Percentiles rank a stretch among this genome's conserved stretches.
These are phyloP conservation scores for Caenorhabditis sulstoni DNA, from an alignment of 2,888 invertebrate species.

Conservation along the genomic window DNA sequence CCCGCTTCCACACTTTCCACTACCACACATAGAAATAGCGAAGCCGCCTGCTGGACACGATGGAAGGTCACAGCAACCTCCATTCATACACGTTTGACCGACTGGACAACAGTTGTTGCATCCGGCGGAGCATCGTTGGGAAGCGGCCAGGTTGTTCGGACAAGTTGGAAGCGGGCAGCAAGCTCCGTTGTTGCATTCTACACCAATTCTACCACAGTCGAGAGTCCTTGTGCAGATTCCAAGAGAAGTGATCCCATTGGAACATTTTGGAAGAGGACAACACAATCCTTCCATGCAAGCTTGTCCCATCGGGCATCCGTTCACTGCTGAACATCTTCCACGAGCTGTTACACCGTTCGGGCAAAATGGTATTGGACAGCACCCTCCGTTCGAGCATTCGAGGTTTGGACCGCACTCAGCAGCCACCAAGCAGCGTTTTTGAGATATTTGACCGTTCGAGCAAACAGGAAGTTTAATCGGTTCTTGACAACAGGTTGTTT, in stretches of 20 bases:
- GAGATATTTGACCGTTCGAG: slow-evolving; percentile 54
- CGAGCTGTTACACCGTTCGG: slow-evolving; percentile 73
- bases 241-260: slow-evolving; percentile 69
- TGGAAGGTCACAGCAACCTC: slow-evolving; percentile 75
- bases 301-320: slow-evolving; percentile 63
- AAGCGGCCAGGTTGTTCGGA: slow-evolving; percentile 61
- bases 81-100: slow-evolving; percentile 66
- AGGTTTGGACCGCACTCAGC: slow-evolving; percentile 74
- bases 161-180: slow-evolving; percentile 76
- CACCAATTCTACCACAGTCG: slow-evolving; percentile 73
- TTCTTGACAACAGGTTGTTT: slow-evolving; percentile 74
- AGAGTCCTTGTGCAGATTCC: slow-evolving; percentile 70
- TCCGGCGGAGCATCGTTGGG: slow-evolving; percentile 63
- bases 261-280: slow-evolving; percentile 76
- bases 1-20: slow-evolving; percentile 67
- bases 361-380: slow-evolving; percentile 79
- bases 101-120: slow-evolving; percentile 67
- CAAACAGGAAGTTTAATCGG: slow-evolving; percentile 50
- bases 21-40: slow-evolving; percentile 62
- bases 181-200: slow-evolving; percentile 73
- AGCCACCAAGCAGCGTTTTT: slow-evolving; percentile 51
- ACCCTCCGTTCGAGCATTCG: slow-evolving; percentile 79
- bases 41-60: slow-evolving; percentile 68
- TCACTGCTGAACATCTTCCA: slow-evolving; percentile 59
- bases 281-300: slow-evolving; percentile 75